These are phyloP conservation scores for Tor tambroides DNA, from an alignment of 2,113 vertebrate genomes.

Conservation along the genomic window DNA sequence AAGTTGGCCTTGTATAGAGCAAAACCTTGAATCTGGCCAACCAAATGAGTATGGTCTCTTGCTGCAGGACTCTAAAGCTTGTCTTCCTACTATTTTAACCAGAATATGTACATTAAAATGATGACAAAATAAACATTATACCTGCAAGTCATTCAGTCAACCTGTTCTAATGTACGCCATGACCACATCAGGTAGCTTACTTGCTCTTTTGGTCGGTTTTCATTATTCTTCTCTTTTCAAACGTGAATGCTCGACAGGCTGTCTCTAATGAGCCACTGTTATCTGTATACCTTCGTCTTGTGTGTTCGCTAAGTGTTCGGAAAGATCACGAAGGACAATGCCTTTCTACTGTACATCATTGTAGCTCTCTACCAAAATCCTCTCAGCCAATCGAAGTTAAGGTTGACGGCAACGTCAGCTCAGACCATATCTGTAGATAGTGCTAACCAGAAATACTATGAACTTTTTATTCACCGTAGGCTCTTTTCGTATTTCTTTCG, in stretches of 20 bases:
- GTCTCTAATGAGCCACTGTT: conserved; percentile 78
- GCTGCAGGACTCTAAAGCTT: conserved; percentile 93
- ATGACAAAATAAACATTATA: conserved; percentile 60
- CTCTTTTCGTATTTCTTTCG: conserved; percentile 55
- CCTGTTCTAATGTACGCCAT: conserved; percentile 64
- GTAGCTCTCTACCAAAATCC: conserved; percentile 88
- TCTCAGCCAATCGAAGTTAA: conserved; percentile 75
- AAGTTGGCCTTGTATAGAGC: conserved; percentile 61
- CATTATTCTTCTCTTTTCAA: conserved; percentile 63
- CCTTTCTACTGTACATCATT: conserved; percentile 81
- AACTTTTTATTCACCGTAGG: conserved; percentile 50
- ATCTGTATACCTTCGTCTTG: conserved; percentile 44
- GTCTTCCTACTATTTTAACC: conserved; percentile 93
- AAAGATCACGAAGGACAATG: conserved; percentile 80
- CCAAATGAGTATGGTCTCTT: conserved; percentile 74
- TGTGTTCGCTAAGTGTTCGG: conserved; percentile 56
- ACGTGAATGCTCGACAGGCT: conserved; percentile 62
- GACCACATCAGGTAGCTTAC: conserved; percentile 74
- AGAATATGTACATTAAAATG: conserved; percentile 73
- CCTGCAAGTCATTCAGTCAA: conserved; percentile 64
- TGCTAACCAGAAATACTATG: conserved; percentile 76
- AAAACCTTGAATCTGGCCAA: conserved; percentile 69
- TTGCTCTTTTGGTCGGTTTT: conserved; percentile 59
- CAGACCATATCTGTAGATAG: conserved; percentile 81
- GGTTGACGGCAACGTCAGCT: conserved; percentile 79